Conservation (phyloP, 2,888 invertebrate species). For the Meganola albula region DNA sequence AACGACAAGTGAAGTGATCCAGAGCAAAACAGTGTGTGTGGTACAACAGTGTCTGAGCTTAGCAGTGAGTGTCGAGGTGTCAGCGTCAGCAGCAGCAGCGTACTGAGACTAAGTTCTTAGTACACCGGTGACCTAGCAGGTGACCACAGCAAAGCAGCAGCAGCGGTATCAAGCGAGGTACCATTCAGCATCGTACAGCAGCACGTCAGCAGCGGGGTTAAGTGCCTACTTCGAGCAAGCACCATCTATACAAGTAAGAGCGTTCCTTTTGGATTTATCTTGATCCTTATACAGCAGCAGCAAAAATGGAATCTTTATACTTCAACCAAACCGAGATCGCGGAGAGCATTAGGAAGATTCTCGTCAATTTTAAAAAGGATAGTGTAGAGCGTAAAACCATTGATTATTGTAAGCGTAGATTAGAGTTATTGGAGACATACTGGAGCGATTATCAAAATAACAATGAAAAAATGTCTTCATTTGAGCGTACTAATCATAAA, state of each 20-base stretch:
- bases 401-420: constrained; percentile 5
- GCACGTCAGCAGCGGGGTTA: background rate
- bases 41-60: background rate
- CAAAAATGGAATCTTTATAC: constrained; percentile 1
- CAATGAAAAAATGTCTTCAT: background rate
- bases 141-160: background rate
- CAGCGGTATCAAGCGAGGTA: background rate
- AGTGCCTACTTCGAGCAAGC: background rate
- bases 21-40: background rate
- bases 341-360: background rate
- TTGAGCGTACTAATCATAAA: constrained; percentile 1
- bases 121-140: background rate
- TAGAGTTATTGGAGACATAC: constrained; percentile 1
- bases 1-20: background rate
- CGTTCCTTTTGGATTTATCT: background rate
- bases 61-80: background rate
- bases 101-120: background rate
- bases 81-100: background rate
- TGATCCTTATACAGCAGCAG: background rate
- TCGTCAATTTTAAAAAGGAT: constrained; percentile 4
- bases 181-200: background rate
- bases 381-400: constrained; percentile 5
- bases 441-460: constrained; percentile 3
- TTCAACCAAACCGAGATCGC: constrained; percentile 1
- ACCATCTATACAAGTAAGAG: background rate